Conservation (phyloP, 2,797 vertebrate genomes). For the Furcifer pardalis region DNA sequence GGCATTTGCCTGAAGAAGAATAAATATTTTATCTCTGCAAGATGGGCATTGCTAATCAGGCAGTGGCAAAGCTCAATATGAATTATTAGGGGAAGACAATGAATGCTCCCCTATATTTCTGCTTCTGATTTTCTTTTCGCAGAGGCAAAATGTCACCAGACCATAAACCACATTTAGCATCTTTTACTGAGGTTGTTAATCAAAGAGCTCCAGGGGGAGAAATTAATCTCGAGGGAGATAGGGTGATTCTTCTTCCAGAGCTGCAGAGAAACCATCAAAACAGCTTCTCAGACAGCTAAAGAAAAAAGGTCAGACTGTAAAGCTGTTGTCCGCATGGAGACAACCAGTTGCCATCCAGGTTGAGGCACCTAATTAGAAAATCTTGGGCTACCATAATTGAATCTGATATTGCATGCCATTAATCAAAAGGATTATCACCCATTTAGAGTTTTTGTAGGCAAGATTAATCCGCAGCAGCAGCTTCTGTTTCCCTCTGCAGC, state of each 20-base stretch:
- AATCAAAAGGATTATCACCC: not conserved
- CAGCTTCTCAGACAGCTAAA: not conserved
- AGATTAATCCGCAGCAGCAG: not conserved
- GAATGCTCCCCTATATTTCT: not conserved
- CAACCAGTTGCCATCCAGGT: not conserved
- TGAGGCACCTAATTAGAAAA: conserved; percentile 6
- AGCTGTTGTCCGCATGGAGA: not conserved
- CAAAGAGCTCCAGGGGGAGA: conserved; percentile 37
- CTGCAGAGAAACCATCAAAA: not conserved
- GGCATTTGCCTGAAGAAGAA: not conserved
- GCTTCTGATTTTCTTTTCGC: not conserved
- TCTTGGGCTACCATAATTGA: not conserved
- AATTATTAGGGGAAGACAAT: not conserved
- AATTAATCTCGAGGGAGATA: conserved; percentile 46
- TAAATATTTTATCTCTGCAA: not conserved
- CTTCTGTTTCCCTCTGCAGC: not conserved
- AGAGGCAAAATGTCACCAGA: not conserved
- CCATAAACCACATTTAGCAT: conserved; percentile 41
- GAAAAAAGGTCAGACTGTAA: conserved; percentile 3
- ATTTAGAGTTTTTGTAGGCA: not conserved
- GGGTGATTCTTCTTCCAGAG: conserved; percentile 25
- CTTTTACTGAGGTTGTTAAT: conserved; percentile 47
- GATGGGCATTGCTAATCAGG: not conserved
- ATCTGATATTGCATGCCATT: not conserved
- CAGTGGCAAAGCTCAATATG: not conserved